Evolutionary conservation across 64 coral and sea anemone species (phyloP).

Genomic region (Anthopleura sola): DNA sequence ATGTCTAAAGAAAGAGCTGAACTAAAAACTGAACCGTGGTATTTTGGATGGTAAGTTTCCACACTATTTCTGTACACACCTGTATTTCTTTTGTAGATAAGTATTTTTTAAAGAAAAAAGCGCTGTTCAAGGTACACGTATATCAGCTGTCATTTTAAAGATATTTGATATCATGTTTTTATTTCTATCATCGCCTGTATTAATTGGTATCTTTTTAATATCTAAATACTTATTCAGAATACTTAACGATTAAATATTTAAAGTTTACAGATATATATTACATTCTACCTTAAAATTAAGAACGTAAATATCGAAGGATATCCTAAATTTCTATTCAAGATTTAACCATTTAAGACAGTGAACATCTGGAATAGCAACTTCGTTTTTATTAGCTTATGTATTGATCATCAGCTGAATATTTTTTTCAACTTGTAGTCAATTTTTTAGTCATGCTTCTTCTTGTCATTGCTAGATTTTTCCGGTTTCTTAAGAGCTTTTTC

Average conservation of each 20-base stretch:
- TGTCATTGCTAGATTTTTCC: not conserved
- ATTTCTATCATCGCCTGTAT: not conserved
- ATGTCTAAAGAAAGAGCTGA: slow-evolving; percentile 88
- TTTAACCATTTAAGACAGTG: no score
- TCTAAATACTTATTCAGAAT: not conserved
- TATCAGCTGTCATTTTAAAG: not conserved
- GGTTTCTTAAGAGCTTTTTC: not conserved
- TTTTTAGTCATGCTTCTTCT: not conserved
- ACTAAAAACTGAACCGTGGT: slow-evolving; percentile 85
- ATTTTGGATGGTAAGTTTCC: slow-evolving; percentile 88
- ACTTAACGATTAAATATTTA: not conserved
- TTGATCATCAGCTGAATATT: not conserved
- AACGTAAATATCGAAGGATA: no score
- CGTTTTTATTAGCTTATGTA: no score
- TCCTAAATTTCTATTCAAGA: not conserved
- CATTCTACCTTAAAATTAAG: no score
- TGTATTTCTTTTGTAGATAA: not conserved
- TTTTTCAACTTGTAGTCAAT: not conserved
- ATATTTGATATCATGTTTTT: not conserved
- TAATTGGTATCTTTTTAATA: not conserved
- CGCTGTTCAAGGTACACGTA: not conserved
- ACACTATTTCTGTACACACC: not conserved
- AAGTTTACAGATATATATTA: not conserved
- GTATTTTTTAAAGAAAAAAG: not conserved
- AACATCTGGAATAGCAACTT: no score